Conservation (phyloP, 92 coral and sea anemone species). For the Nematostella vectensis region DNA sequence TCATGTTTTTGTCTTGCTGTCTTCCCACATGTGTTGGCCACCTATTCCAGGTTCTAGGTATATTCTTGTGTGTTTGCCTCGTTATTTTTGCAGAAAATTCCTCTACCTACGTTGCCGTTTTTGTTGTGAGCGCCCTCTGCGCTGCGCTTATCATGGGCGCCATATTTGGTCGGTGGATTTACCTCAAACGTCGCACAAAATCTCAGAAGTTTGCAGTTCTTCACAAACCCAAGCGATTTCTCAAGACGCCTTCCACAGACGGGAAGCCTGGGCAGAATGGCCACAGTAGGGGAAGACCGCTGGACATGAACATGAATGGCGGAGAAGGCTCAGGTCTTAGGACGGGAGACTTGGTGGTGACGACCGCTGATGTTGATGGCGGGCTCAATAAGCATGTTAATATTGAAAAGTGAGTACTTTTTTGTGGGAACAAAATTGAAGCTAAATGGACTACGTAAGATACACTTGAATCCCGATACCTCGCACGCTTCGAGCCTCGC, state of each 20-base stretch:
- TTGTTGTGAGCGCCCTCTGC: slow-evolving; percentile 37
- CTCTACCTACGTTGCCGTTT: slow-evolving; percentile 41
- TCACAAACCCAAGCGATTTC: slow-evolving; percentile 53
- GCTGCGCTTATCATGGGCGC: slow-evolving; percentile 46
- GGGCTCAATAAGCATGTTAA: slow-evolving; percentile 32
- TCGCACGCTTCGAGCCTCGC: too few species aligned
- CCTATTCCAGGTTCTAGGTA: too few species aligned
- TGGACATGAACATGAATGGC: slow-evolving; percentile 9
- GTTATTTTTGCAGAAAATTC: slow-evolving; percentile 46
- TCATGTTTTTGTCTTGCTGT: too few species aligned
- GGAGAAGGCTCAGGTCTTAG: slow-evolving; percentile 23
- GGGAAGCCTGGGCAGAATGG: slow-evolving; percentile 29
- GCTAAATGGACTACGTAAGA: too few species aligned
- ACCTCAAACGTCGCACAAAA: slow-evolving; percentile 22
- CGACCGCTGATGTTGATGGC: slow-evolving; percentile 38
- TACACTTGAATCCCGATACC: too few species aligned
- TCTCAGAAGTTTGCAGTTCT: slow-evolving; percentile 25
- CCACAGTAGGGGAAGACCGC: slow-evolving; percentile 16
- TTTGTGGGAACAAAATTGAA: too few species aligned
- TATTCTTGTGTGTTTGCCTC: too few species aligned
- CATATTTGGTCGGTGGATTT: slow-evolving; percentile 24
- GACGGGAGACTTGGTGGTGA: slow-evolving; percentile 34
- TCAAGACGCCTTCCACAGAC: slow-evolving; percentile 24
- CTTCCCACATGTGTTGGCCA: too few species aligned
- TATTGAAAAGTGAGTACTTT: slow-evolving; percentile 21